A percentile compares a stretch with the other conserved stretches of the same genome.
phyloP scores from a whole-genome alignment of 2,113 vertebrate genomes.

The Nothoprocta perdicaria region DNA sequence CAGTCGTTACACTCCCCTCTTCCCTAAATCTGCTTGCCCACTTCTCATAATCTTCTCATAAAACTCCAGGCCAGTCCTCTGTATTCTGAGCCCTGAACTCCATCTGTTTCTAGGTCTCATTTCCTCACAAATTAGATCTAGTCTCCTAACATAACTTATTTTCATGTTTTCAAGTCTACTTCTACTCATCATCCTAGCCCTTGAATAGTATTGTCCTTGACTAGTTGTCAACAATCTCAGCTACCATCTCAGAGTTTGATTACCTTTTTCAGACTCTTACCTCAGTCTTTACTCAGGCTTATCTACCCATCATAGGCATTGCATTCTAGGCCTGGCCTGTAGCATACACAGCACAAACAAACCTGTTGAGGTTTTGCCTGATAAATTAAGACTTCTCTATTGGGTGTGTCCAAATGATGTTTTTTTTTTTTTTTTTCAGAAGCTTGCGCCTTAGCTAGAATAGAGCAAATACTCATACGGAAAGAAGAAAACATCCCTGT shows the following conservation, averaged over 20 bases:
- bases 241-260: not conserved
- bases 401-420: not conserved
- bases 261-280: not conserved
- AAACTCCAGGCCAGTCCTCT: not conserved
- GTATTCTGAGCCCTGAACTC: not conserved
- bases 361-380: not conserved
- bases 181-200: not conserved
- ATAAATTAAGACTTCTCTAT: not conserved
- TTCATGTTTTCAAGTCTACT: not conserved
- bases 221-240: not conserved
- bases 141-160: not conserved
- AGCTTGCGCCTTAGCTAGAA: not conserved
- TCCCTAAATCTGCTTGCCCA: not conserved
- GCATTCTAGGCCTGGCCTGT: not conserved
- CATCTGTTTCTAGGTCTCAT: not conserved
- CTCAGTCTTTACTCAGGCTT: not conserved
- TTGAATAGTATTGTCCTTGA: not conserved
- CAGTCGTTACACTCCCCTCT: not conserved
- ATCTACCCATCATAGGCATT: no score
- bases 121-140: not conserved
- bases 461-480: not conserved
- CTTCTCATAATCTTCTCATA: not conserved
- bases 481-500: not conserved
- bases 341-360: not conserved
- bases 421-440: not conserved